Conservation (phyloP, 2,113 vertebrate genomes). For the Oncorhynchus clarkii region DNA sequence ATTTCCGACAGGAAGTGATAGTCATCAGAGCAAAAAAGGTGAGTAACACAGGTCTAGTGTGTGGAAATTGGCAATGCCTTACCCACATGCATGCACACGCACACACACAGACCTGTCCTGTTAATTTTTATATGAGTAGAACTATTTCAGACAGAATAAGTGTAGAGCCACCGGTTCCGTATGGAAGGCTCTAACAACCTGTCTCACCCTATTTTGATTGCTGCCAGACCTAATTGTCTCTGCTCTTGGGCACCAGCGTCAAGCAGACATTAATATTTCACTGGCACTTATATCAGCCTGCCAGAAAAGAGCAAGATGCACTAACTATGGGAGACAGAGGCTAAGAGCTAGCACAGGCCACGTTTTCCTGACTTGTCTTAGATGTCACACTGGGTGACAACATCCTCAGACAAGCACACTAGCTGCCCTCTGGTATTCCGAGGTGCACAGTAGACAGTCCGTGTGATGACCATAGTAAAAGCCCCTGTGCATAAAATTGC, state of each 20-base stretch:
- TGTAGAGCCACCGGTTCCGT: background rate
- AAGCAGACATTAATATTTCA: constrained; percentile 6
- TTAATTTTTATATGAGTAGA: background rate
- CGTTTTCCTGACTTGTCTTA: background rate
- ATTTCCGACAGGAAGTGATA: background rate
- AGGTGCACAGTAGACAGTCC: background rate
- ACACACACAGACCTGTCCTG: background rate
- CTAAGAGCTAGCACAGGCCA: background rate
- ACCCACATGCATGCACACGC: background rate
- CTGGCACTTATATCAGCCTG: background rate
- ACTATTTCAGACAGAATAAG: constrained; percentile 5
- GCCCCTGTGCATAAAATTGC: no score
- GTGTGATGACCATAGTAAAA: background rate
- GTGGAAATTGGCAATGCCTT: background rate
- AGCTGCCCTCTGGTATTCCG: no score
- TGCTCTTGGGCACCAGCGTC: background rate
- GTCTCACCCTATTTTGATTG: constrained; percentile 2
- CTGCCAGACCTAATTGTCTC: constrained; percentile 5
- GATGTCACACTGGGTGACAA: background rate
- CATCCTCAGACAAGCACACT: background rate
- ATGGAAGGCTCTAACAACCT: constrained; percentile 4
- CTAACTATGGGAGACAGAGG: constrained; percentile 3
- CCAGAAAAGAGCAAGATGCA: background rate
- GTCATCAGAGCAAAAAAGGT: background rate
- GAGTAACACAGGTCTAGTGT: background rate